These are phyloP conservation scores for Parotocinclus haroldoi DNA, from an alignment of 2,797 vertebrate species.

Conservation along the genomic window DNA sequence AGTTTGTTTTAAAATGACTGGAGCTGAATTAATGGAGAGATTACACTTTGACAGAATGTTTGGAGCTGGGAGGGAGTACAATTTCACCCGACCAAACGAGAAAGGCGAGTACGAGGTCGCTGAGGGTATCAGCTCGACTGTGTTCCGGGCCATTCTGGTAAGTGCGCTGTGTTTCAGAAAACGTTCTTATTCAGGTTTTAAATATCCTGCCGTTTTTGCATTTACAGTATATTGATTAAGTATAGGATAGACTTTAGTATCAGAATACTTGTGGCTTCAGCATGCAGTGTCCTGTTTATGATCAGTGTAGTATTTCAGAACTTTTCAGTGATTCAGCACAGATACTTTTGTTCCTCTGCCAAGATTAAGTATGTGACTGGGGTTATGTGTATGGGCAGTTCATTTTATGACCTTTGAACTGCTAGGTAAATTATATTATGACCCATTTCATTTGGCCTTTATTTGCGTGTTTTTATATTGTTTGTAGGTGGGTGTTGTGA, in stretches of 20 bases:
- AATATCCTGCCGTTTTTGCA: constrained; percentile 8
- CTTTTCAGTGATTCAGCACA: constrained; percentile 8
- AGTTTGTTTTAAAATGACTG: too few species aligned
- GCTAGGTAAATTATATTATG: too few species aligned
- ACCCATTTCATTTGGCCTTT: too few species aligned
- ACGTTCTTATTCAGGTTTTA: constrained; percentile 15
- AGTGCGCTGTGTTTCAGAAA: constrained; percentile 51
- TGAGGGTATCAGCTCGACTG: constrained; percentile 95
- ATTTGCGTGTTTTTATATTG: too few species aligned
- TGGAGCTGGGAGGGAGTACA: constrained; percentile 94
- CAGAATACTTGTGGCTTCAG: constrained; percentile 32
- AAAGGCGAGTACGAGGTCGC: constrained; percentile 98
- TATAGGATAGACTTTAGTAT: constrained; percentile 29
- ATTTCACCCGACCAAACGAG: constrained; percentile 96
- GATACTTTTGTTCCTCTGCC: neutral
- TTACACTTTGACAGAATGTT: constrained; percentile 82
- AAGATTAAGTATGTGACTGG: neutral
- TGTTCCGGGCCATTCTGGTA: constrained; percentile 97
- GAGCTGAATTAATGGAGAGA: too few species aligned
- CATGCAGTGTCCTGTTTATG: neutral
- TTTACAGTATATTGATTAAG: constrained; percentile 35
- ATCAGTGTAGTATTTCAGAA: constrained; percentile 7
- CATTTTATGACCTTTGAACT: too few species aligned
- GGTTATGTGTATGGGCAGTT: too few species aligned
- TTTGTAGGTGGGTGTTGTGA: too few species aligned